Base-by-base conservation (phyloP, 2,113 vertebrate species). In the Nerophis ophidion region DNA sequence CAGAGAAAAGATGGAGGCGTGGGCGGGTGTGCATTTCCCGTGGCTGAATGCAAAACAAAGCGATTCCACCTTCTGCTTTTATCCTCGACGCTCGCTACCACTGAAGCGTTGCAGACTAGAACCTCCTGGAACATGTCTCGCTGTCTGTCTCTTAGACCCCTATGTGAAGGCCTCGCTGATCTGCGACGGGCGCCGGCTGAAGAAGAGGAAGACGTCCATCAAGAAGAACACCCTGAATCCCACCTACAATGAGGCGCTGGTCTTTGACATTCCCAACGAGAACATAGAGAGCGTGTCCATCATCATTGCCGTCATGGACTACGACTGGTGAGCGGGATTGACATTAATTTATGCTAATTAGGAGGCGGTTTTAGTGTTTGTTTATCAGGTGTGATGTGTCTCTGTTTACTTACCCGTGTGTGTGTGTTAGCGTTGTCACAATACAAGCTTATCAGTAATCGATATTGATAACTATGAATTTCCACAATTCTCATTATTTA, bases 201-300 rank as follows among this genome's bases (percentile, higher is more conserved):
- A 97, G 85, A 97, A 97, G 78, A 89, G 92, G 78, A 97, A 97
- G 88, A 96, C 93, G 0, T 96, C 94, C 69, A 97, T 95, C 76
- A 97, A 97, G 84, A 97, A 96, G 87, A 96, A 95, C 83, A 97
- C 94, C 0, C 88, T 97, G 77, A 97, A 97, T 81, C 94, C 94
- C 61, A 92, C 91, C 2, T 97, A 96, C 86, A 96, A 96, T 7
- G 94, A 96, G 81, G 94, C 94, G 1, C 90, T 95, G 47, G 93
- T 96, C 68, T 97, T 96, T 61, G 94, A 97, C 79, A 93, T 97
- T 69, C 93, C 94, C 47, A 93, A 93, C 0, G 93, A 95, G 81
- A 96, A 93, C 61, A 92, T 96, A 55, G 93, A 97, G 70, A 92
- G 85, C 0, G 92, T 97, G 53, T 92, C 89, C 68, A 88, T 97